Conservation (phyloP, 2,797 vertebrate genomes). For the Steatocranus sp. region DNA sequence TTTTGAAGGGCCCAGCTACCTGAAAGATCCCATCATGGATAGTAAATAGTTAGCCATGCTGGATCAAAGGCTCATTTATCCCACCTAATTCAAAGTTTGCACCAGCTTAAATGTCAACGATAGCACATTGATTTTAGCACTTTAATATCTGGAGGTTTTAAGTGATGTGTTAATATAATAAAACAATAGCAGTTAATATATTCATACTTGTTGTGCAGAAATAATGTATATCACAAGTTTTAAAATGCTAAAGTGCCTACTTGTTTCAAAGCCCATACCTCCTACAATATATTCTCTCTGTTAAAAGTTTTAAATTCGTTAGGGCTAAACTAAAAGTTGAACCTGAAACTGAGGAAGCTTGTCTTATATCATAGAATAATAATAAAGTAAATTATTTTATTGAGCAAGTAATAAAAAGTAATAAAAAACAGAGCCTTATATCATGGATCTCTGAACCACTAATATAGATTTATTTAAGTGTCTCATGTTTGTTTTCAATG, state of each 20-base stretch:
- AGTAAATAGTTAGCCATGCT: constrained; percentile 22
- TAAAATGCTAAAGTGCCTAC: neutral
- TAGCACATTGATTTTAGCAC: neutral
- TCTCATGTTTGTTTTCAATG: constrained; percentile 47
- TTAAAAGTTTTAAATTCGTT: neutral
- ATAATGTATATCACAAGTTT: neutral
- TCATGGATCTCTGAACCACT: neutral
- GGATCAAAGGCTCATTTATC: constrained; percentile 22
- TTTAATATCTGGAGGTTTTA: neutral
- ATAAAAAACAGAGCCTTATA: neutral
- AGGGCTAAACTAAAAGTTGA: neutral
- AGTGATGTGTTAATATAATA: neutral
- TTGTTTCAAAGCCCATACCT: neutral
- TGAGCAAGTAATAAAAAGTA: neutral
- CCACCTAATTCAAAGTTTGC: neutral
- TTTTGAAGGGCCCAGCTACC: constrained; percentile 50
- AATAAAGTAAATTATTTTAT: neutral
- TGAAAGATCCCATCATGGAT: constrained; percentile 45
- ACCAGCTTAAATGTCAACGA: neutral
- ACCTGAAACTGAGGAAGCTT: neutral
- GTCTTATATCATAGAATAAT: neutral
- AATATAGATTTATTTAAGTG: constrained; percentile 39
- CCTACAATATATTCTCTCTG: neutral
- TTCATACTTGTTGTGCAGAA: neutral
- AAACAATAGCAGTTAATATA: neutral